A percentile compares a stretch with the other conserved stretches of the same genome.
These are phyloP conservation scores for Chelonia mydas DNA, from an alignment of 2,797 vertebrate genomes.

Conservation along the genomic window DNA sequence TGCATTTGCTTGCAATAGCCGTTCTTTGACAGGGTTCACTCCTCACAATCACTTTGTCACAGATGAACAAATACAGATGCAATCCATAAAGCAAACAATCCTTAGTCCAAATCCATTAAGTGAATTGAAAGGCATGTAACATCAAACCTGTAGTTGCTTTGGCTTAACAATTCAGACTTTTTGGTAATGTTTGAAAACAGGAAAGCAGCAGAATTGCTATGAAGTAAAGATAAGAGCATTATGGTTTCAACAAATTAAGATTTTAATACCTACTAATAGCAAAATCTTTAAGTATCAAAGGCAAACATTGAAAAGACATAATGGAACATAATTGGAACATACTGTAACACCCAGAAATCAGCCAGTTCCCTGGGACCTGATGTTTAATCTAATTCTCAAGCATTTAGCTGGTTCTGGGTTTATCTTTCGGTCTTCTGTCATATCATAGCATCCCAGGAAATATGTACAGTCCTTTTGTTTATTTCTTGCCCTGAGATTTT, in stretches of 20 bases:
- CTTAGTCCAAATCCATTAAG: background rate
- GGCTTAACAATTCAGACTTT: background rate
- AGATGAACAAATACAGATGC: background rate
- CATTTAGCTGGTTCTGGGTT: conserved; percentile 4
- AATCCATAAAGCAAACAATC: background rate
- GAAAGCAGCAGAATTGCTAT: background rate
- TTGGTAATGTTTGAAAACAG: background rate
- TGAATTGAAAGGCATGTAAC: background rate
- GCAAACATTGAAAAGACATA: background rate
- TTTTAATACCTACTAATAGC: too few relatives aligned
- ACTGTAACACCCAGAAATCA: conserved; percentile 45
- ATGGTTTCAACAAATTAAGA: background rate
- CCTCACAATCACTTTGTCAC: background rate
- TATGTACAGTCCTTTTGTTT: background rate
- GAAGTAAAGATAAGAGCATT: background rate
- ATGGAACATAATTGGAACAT: background rate
- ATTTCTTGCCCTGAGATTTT: background rate
- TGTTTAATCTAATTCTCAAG: background rate
- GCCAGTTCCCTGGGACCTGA: conserved; percentile 7
- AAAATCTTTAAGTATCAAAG: too few relatives aligned
- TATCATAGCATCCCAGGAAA: rapidly evolving
- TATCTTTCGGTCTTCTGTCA: conserved; percentile 16
- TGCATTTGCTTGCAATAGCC: background rate
- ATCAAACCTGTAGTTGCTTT: background rate
- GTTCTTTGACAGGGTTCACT: background rate